Base-by-base conservation (phyloP, 1,140 invertebrate species). In the Hylaeus anthracinus region DNA sequence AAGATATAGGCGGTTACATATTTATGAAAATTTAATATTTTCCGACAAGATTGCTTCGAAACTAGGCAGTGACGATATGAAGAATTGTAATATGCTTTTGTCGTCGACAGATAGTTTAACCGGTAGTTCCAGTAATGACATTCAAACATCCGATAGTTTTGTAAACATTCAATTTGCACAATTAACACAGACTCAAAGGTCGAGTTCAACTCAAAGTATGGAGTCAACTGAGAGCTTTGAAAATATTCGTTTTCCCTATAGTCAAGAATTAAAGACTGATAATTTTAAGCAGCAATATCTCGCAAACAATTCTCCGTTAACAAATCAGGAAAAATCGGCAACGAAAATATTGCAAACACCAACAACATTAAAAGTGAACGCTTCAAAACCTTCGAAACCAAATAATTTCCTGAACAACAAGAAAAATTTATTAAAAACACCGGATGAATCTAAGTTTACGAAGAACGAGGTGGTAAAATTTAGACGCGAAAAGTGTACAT, bases 111-210 rank as follows among this genome's bases (percentile, higher is more conserved):
- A 90, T 53, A 88, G 85, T 60, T 79, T 91, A 10, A 91, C 88
- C 37, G 82, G 78, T 5, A 91, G 85, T 77, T 92, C 88, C 1
- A 88, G 85, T 63, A 91, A 92, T 60, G 89, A 92, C 71, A 92
- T 92, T 14, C 91, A 93, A 55, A 91, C 88, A 4, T 92, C 91
- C 0, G 90, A 92, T n/a, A 93, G 90, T 65, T 93, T 93, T 66
- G 90, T 92, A 15, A 92, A 91, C 67, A 92, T 91, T 53, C 85
- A 90, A 71, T 90, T 91, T 69, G 89, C 88, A 5, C 86, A 88
- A 58, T 67, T 88, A 39, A 78, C 78, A 53, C 79, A 73, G n/a
- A 83, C 83, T 10, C 85, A 79, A 67, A 86, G 79, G 10, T 89
- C 88, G 1, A 90, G 83, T 63, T 90, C 88, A 0, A 89, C 86